Conservation (phyloP, 2,113 vertebrate genomes). For the Hemichromis elongatus region DNA sequence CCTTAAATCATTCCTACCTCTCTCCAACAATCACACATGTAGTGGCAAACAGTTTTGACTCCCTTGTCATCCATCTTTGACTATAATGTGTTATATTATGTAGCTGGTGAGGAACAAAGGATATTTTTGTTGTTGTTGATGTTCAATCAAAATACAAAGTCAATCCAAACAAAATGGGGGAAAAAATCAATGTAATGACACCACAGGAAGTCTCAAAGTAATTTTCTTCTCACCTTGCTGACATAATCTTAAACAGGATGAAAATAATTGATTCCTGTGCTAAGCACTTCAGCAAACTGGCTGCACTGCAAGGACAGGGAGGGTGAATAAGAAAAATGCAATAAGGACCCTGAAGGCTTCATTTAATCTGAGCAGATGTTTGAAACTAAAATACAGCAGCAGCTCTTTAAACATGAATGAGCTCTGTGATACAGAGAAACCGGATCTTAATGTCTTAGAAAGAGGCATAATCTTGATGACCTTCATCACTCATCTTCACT, state of each 20-base stretch:
- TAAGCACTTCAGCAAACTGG: not conserved
- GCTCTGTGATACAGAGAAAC: not conserved
- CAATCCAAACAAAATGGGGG: not conserved
- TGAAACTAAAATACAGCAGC: not conserved
- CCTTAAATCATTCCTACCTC: not conserved
- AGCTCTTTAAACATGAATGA: not conserved
- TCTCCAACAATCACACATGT: not conserved
- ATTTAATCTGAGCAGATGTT: not conserved
- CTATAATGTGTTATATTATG: not conserved
- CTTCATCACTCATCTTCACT: not conserved
- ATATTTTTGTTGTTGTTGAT: not conserved
- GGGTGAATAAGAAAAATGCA: not conserved
- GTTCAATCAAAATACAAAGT: not conserved
- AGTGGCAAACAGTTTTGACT: not conserved
- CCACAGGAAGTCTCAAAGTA: not conserved
- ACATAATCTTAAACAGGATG: not conserved
- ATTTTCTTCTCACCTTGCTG: not conserved
- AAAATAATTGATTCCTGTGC: not conserved
- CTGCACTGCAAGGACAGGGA: not conserved
- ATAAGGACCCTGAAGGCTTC: not conserved
- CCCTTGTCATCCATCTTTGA: not conserved
- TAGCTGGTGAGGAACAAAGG: not conserved
- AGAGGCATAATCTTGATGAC: not conserved
- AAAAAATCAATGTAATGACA: not conserved
- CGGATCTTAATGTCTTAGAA: not conserved